phyloP scores from a whole-genome alignment of 2,888 invertebrate genomes.

The Tetropium fuscum region DNA sequence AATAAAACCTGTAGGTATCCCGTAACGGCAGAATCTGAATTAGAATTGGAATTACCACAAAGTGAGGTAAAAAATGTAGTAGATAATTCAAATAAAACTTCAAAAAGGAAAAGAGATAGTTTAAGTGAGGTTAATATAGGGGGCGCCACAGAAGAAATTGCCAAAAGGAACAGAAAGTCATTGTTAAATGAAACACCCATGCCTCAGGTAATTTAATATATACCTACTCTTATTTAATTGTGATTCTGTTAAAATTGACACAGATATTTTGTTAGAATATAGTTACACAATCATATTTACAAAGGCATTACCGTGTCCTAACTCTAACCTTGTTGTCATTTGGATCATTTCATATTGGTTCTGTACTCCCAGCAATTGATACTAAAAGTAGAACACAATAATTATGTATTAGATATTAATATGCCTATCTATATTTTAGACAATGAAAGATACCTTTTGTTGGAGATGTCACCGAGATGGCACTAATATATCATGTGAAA shows the following conservation, averaged over 20 bases:
- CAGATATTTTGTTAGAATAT: too few species aligned
- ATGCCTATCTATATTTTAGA: constrained; percentile 53
- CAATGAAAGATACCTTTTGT: constrained; percentile 82
- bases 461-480: constrained; percentile 90
- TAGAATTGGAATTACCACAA: constrained; percentile 49
- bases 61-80: constrained; percentile 32
- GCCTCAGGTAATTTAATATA: constrained; percentile 46
- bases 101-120: constrained; percentile 50
- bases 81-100: constrained; percentile 26
- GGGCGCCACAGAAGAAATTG: constrained; percentile 45
- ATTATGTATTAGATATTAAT: neutral
- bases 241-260: too few species aligned
- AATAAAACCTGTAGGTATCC: constrained; percentile 47
- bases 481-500: constrained; percentile 76
- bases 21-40: constrained; percentile 57
- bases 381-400: too few species aligned
- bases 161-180: constrained; percentile 44
- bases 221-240: neutral
- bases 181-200: constrained; percentile 42
- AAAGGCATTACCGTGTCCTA: neutral
- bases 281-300: too few species aligned
- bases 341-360: too few species aligned
- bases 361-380: too few species aligned
- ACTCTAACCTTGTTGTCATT: neutral
- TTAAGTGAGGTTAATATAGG: constrained; percentile 43